Conservation (phyloP, 2,888 invertebrate species). For the Andrena minutula region DNA sequence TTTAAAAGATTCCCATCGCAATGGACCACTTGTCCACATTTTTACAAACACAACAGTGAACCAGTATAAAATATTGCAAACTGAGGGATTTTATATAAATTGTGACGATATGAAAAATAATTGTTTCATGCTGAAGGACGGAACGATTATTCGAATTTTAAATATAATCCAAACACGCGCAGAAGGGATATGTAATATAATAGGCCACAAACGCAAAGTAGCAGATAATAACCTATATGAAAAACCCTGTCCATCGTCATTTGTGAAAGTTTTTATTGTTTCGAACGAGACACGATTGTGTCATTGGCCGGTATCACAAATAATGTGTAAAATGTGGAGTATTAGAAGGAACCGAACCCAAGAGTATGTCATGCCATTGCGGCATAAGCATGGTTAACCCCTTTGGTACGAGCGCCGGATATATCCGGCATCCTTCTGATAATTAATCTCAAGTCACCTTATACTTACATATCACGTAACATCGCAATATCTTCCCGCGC, state of each 20-base stretch:
- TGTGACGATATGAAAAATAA: neutral
- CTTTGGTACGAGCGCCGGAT: no score
- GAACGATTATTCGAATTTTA: neutral
- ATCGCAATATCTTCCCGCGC: no score
- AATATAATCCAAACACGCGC: neutral
- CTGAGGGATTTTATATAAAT: neutral
- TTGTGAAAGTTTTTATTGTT: neutral
- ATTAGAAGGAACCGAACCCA: no score
- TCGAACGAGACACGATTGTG: neutral
- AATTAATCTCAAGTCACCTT: no score
- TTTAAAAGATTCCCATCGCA: neutral
- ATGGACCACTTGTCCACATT: neutral
- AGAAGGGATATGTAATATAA: neutral
- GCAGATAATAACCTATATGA: neutral
- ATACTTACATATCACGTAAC: no score
- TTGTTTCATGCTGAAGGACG: neutral
- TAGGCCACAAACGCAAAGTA: neutral
- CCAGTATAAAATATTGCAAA: conserved; percentile 1
- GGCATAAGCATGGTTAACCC: no score
- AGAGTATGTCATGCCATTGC: no score
- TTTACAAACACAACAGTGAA: neutral
- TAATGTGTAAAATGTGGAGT: no score
- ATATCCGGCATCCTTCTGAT: no score
- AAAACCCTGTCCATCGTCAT: neutral
- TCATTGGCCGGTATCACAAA: no score